These are phyloP conservation scores for Aphis craccivora DNA, from an alignment of 1,140 invertebrate species.

Conservation along the genomic window DNA sequence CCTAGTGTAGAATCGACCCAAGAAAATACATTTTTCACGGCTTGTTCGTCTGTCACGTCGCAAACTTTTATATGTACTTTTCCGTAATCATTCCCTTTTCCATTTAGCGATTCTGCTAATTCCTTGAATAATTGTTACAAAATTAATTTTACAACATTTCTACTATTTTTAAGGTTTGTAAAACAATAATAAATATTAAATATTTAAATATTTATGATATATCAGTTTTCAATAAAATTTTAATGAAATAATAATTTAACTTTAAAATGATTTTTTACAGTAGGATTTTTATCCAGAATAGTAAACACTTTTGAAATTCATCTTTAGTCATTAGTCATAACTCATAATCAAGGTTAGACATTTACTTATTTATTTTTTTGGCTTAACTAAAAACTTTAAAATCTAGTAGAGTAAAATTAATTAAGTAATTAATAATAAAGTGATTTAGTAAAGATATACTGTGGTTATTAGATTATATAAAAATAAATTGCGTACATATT, in stretches of 20 bases:
- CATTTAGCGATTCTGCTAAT: background rate
- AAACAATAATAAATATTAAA: background rate
- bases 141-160: background rate
- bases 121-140: background rate
- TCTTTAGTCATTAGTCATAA: too few relatives aligned
- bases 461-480: background rate
- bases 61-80: background rate
- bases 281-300: background rate
- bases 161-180: background rate
- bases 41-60: background rate
- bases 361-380: too few relatives aligned
- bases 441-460: too few relatives aligned
- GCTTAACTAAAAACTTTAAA: too few relatives aligned
- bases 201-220: background rate
- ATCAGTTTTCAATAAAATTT: background rate
- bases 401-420: too few relatives aligned
- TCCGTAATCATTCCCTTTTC: background rate
- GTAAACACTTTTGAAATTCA: too few relatives aligned
- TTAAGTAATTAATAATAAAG: too few relatives aligned
- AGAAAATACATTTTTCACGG: background rate
- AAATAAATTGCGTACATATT: background rate
- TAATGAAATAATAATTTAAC: background rate
- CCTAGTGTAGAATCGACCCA: background rate
- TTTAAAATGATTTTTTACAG: background rate
- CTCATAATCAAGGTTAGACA: too few relatives aligned